A percentile compares a stretch with the other conserved stretches of the same genome.
phyloP scores from a whole-genome alignment of 2,113 vertebrate genomes.

The Cochlearius cochlearius region DNA sequence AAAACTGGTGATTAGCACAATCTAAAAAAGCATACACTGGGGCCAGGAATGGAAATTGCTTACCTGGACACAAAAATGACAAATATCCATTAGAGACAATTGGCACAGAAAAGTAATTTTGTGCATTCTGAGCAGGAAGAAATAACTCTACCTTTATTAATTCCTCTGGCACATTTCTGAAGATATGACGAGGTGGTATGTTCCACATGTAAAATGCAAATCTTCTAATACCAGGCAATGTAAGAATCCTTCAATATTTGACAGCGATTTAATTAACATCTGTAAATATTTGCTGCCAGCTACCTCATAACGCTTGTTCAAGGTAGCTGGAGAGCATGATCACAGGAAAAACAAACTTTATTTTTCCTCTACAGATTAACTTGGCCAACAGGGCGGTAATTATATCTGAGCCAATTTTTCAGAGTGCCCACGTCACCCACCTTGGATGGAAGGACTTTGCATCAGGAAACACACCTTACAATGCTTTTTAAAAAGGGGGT shows the following conservation, averaged over 20 bases:
- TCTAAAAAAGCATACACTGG: not conserved
- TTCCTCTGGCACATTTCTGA: not conserved
- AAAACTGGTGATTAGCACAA: not conserved
- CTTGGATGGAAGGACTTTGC: not conserved
- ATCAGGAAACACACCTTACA: not conserved
- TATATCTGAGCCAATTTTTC: not conserved
- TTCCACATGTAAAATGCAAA: not conserved
- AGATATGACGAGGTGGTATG: not conserved
- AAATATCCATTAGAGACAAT: not conserved
- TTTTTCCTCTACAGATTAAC: not conserved
- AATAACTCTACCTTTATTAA: not conserved
- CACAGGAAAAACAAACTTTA: conserved; percentile 8
- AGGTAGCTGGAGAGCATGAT: not conserved
- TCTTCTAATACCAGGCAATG: not conserved
- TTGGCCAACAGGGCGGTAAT: not conserved
- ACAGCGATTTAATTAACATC: not conserved
- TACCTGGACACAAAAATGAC: not conserved
- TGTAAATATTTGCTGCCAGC: not conserved
- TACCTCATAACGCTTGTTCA: not conserved
- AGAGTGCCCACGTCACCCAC: not conserved
- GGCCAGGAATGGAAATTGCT: not conserved
- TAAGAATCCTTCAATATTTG: not conserved
- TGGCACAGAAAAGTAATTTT: not conserved
- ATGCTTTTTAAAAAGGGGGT: not conserved
- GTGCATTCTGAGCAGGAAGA: not conserved